Percentiles rank a stretch among this genome's conserved stretches.
These are phyloP conservation scores for Alloplasta piceator DNA, from an alignment of 2,888 invertebrate genomes.

Conservation along the genomic window DNA sequence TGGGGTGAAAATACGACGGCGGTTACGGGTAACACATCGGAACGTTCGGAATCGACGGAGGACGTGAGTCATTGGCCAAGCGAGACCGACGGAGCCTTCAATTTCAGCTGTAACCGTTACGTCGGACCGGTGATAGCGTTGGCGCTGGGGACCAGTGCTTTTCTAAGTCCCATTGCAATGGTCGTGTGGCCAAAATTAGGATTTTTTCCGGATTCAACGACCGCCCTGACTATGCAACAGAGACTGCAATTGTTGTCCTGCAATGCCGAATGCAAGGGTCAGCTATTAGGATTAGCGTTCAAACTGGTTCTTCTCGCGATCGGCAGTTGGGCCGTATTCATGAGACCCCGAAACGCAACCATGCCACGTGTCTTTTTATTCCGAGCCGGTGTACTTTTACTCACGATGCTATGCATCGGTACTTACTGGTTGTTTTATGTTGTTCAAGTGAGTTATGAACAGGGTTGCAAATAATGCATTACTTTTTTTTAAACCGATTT, in stretches of 20 bases:
- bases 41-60: constrained; percentile 97
- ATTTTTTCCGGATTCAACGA: constrained; percentile 89
- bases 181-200: constrained; percentile 96
- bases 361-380: constrained; percentile 96
- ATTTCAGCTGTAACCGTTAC: constrained; percentile 92
- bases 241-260: constrained; percentile 91
- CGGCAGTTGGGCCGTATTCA: constrained; percentile 96
- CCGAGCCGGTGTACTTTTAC: constrained; percentile 93
- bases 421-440: constrained; percentile 99
- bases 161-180: constrained; percentile 97
- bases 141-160: constrained; percentile 92
- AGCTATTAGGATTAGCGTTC: constrained; percentile 95
- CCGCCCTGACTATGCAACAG: constrained; percentile 88
- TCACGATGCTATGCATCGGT: constrained; percentile 96
- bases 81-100: constrained; percentile 89
- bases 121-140: constrained; percentile 92
- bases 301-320: constrained; percentile 94
- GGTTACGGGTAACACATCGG: constrained; percentile 97
- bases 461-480: too few species aligned
- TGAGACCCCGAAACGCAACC: constrained; percentile 92
- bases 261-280: constrained; percentile 96
- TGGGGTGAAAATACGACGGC: constrained; percentile 99
- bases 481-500: too few species aligned
- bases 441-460: constrained; percentile 87
- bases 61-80: constrained; percentile 93